Conservation (phyloP, 2,113 vertebrate genomes). For the Ameiurus melas region DNA sequence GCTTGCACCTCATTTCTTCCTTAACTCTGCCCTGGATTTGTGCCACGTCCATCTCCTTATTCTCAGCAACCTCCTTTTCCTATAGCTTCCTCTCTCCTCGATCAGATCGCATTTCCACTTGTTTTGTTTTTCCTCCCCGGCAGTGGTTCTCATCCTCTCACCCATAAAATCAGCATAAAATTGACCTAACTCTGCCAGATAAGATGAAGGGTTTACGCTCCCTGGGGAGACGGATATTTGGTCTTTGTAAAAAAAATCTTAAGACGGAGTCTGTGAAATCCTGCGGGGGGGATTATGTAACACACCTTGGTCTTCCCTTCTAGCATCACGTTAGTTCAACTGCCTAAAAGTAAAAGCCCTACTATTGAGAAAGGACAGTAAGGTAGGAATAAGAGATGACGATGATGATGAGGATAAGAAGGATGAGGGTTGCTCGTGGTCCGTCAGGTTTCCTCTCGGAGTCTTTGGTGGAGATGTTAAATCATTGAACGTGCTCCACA, state of each 20-base stretch:
- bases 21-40: slow-evolving; percentile 17
- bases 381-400: background rate
- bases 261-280: slow-evolving; percentile 72
- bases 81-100: slow-evolving; percentile 13
- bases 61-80: background rate
- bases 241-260: slow-evolving; percentile 63
- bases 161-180: slow-evolving; percentile 83
- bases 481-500: background rate
- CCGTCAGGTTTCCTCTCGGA: background rate
- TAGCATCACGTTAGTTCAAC: background rate
- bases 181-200: slow-evolving; percentile 73
- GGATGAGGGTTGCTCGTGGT: background rate
- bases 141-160: slow-evolving; percentile 75
- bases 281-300: slow-evolving; percentile 75
- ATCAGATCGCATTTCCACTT: slow-evolving; percentile 32
- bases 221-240: slow-evolving; percentile 60
- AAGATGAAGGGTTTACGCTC: slow-evolving; percentile 55
- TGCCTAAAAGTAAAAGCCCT: background rate
- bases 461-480: background rate
- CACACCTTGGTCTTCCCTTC: slow-evolving; percentile 58
- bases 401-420: background rate
- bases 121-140: slow-evolving; percentile 34
- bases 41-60: slow-evolving; percentile 20
- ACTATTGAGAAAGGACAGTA: background rate
- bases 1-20: background rate